phyloP scores from a whole-genome alignment of 2,888 invertebrate species.

The Linhomoeus sp. region DNA sequence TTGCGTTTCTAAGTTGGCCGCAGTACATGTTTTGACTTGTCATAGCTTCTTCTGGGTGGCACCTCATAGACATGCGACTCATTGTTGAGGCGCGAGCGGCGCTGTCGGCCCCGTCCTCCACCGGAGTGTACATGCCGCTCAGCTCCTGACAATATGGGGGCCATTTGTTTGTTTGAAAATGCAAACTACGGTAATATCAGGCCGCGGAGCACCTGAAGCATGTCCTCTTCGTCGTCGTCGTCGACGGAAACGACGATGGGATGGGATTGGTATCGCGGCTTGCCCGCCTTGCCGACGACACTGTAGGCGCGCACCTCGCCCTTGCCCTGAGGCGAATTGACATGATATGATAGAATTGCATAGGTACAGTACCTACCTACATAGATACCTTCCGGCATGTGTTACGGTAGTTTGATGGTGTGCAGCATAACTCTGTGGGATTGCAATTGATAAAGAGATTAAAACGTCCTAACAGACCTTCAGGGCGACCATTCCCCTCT shows the following conservation, averaged over 20 bases:
- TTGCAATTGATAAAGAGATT: neutral
- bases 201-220: no score
- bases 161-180: no score
- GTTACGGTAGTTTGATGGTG: no score
- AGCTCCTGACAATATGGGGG: neutral
- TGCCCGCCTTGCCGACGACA: constrained; percentile 2
- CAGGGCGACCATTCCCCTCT: constrained; percentile 7
- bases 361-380: no score
- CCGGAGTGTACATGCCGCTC: constrained; percentile 1
- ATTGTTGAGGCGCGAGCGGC: neutral
- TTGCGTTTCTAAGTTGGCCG: no score
- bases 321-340: constrained; percentile 1
- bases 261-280: neutral
- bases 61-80: constrained; percentile 3
- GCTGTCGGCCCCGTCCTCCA: constrained; percentile 1
- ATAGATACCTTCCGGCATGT: no score
- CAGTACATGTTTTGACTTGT: no score
- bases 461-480: constrained; percentile 3
- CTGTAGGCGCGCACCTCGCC: constrained; percentile 4
- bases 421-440: no score
- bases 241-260: neutral
- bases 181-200: no score
- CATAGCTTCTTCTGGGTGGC: no score
- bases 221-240: no score
- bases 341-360: no score